phyloP scores from a whole-genome alignment of 2,888 invertebrate species.

The Rugalucina vietnamica region DNA sequence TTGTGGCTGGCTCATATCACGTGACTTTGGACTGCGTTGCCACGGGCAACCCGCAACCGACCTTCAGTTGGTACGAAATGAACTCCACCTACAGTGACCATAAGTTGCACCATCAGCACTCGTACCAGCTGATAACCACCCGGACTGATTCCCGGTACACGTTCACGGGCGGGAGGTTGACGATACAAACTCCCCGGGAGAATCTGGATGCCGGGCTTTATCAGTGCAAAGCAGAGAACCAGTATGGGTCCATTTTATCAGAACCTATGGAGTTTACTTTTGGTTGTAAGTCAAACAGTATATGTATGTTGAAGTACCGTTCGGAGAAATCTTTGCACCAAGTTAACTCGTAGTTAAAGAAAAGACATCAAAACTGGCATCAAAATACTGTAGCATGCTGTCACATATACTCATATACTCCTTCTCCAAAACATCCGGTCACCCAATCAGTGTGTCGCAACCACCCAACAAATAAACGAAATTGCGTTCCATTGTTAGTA shows the following conservation, averaged over 20 bases:
- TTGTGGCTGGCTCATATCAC: conserved; percentile 89
- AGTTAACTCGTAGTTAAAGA: no score
- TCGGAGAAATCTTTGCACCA: no score
- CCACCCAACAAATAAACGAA: no score
- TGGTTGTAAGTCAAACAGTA: conserved; percentile 87
- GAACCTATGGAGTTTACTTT: conserved; percentile 94
- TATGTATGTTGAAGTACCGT: no score
- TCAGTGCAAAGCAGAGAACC: conserved; percentile 95
- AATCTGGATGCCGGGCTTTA: conserved; percentile 93
- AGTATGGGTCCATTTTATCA: conserved; percentile 94
- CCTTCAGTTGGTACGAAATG: conserved; percentile 93
- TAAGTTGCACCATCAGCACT: conserved; percentile 86
- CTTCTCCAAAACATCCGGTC: no score
- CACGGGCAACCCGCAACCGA: conserved; percentile 92
- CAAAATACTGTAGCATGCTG: no score
- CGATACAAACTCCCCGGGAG: conserved; percentile 91
- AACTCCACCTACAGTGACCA: conserved; percentile 88
- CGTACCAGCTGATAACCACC: conserved; percentile 84
- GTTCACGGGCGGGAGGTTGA: conserved; percentile 94
- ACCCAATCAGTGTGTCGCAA: no score
- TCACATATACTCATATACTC: no score
- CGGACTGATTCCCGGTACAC: conserved; percentile 90
- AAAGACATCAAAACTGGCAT: no score
- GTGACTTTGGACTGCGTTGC: conserved; percentile 83
- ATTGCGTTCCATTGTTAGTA: no score